Conservation (phyloP, 2,113 vertebrate genomes). For the Myrmecophaga tridactyla region DNA sequence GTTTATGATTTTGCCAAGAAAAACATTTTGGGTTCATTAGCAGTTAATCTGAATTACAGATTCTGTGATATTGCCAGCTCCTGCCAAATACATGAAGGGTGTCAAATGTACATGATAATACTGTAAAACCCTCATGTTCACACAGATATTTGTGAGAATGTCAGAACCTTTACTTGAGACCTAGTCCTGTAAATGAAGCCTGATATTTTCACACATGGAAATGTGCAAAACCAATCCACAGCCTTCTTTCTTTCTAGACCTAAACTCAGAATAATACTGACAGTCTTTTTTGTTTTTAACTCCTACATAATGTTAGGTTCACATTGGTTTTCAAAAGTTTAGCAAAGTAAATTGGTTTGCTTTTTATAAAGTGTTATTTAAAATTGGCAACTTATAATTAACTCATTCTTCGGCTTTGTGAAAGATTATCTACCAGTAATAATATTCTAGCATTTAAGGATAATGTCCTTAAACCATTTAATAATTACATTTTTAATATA, state of each 20-base stretch:
- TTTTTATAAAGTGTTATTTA: not conserved
- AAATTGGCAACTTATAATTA: conserved; percentile 30
- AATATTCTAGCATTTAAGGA: conserved; percentile 47
- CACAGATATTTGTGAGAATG: conserved; percentile 30
- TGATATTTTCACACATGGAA: not conserved
- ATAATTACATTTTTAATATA: conserved; percentile 32
- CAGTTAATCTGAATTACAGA: conserved; percentile 71
- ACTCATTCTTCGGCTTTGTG: not conserved
- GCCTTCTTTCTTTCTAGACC: not conserved
- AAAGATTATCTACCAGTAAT: not conserved
- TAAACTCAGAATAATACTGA: conserved; percentile 11
- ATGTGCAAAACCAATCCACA: conserved; percentile 25
- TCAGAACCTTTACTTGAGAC: conserved; percentile 37
- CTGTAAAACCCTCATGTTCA: conserved; percentile 59
- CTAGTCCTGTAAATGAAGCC: not conserved
- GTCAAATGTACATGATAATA: conserved; percentile 67
- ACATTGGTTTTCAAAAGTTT: not conserved
- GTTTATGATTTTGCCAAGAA: conserved; percentile 59
- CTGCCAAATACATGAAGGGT: conserved; percentile 69
- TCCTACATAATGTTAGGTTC: not conserved
- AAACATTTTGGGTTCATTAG: conserved; percentile 74
- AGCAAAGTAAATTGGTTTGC: not conserved
- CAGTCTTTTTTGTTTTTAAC: not conserved
- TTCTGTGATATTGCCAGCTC: conserved; percentile 54
- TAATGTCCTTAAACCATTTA: conserved; percentile 21